Conservation (phyloP, 2,113 vertebrate species). For the Heloderma charlesbogerti region DNA sequence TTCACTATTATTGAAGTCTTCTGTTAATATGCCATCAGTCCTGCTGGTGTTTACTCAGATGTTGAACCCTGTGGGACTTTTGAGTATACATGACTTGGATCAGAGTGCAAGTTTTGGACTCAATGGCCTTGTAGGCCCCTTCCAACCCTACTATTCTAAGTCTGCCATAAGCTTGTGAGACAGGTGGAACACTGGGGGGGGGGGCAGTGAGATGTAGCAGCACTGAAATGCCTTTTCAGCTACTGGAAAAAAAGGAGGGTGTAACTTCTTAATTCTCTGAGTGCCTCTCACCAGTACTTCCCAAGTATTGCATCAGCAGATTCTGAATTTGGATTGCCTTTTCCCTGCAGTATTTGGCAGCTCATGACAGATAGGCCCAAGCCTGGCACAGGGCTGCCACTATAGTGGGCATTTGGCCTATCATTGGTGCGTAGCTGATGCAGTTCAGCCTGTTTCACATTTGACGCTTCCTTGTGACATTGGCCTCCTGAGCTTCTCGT, state of each 20-base stretch:
- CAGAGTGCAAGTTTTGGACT: neutral
- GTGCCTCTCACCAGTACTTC: neutral
- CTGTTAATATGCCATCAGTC: neutral
- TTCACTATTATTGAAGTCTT: neutral
- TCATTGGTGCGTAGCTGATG: neutral
- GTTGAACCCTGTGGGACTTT: neutral
- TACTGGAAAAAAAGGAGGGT: neutral
- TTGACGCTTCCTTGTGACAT: neutral
- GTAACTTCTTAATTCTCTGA: neutral
- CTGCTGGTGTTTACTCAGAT: neutral
- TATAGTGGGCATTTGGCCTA: neutral
- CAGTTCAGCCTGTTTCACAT: neutral
- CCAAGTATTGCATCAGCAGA: neutral
- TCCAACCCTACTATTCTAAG: too few species aligned
- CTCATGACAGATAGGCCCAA: neutral
- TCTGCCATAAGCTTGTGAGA: neutral
- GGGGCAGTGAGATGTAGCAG: neutral
- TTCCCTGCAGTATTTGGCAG: constrained; percentile 14
- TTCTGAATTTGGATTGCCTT: constrained; percentile 23
- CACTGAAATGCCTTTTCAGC: neutral
- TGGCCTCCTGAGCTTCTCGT: neutral
- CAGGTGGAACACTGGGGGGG: neutral
- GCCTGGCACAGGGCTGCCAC: neutral
- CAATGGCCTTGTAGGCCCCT: too few species aligned
- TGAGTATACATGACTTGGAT: neutral